Base-by-base conservation (phyloP, 92 coral and sea anemone genomes). In the Meandrina meandrites region DNA sequence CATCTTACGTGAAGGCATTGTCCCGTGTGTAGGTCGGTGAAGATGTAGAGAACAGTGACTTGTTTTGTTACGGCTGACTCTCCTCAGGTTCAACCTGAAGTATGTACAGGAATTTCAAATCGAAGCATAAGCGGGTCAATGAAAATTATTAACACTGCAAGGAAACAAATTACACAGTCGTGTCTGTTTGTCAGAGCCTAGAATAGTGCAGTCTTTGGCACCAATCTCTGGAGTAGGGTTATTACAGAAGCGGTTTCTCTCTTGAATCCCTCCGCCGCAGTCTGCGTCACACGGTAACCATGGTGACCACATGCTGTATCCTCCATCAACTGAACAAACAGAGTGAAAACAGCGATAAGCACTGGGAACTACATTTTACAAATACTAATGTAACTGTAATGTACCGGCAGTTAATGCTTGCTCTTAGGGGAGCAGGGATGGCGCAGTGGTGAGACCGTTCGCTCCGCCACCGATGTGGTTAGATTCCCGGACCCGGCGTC, bases 211-310 rank as follows among this genome's bases (percentile, higher is more conserved):
- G 28, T 86, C 82, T 72, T 54, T 88, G 34, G 70, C 89, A 30
- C 88, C 85, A 48, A 80, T 47, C 35, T 88, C 84, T 32, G 91
- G 91, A 30, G 35, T 53, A 73, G 94, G 86, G 73, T 86, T 85
- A 28, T 69, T 76, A 48, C 97, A 94, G 40, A 75, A 82, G 40
- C 97, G 97, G 86, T 66, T 83, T 86, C 92, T 92, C 75, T 94
- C 97, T 90, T 89, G 91, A 68, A 92, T 91, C 50, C 97, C 97
- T 57, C 97, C 97, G 34, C 97, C 97, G 85, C 97, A 94, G 89
- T 94, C 97, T 34, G 97, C 97, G 54, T 94, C 97, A 69, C 97
- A 94, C 4, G 91, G 93, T 75, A 92, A 85, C 97, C 97, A 94
- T 36, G 91, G 87, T 34, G 92, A 87, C 97, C 97, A 94, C 60